Percentiles rank a stretch among this genome's conserved stretches.
These are phyloP conservation scores for Gasterosteus aculeatus DNA, from an alignment of 2,113 vertebrate species.

Conservation along the genomic window DNA sequence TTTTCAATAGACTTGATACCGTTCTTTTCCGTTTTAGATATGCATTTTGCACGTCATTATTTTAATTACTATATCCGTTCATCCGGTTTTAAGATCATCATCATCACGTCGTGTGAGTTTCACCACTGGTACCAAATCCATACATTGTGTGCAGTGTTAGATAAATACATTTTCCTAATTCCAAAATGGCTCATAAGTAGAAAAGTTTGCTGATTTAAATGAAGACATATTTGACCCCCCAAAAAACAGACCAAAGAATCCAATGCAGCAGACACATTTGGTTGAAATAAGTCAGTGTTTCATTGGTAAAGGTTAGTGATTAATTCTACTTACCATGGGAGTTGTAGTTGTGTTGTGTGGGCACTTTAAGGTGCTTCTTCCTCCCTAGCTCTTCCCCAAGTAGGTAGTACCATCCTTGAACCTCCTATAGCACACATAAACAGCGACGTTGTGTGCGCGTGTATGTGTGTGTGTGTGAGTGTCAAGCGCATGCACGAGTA, in stretches of 20 bases:
- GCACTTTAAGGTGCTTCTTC: constrained; percentile 91
- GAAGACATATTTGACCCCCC: background rate
- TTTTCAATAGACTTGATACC: background rate
- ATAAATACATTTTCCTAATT: background rate
- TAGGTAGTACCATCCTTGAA: constrained; percentile 91
- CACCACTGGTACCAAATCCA: background rate
- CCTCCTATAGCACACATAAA: constrained; percentile 75
- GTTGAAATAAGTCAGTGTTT: background rate
- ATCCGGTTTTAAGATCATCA: background rate
- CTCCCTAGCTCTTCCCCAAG: constrained; percentile 86
- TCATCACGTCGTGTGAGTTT: background rate
- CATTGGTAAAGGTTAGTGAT: background rate
- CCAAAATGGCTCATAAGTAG: background rate
- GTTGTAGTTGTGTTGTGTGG: constrained; percentile 66
- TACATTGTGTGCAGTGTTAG: background rate
- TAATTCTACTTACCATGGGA: constrained; percentile 56
- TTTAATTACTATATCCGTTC: background rate
- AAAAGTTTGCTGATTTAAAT: background rate
- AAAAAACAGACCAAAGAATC: background rate
- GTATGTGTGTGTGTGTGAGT: background rate
- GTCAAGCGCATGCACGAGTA: background rate
- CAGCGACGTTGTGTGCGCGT: background rate
- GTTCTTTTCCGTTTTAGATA: background rate
- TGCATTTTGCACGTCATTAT: background rate
- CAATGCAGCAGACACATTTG: background rate